Conservation (phyloP, 2,113 vertebrate species). For the Oreotrochilus melanogaster region DNA sequence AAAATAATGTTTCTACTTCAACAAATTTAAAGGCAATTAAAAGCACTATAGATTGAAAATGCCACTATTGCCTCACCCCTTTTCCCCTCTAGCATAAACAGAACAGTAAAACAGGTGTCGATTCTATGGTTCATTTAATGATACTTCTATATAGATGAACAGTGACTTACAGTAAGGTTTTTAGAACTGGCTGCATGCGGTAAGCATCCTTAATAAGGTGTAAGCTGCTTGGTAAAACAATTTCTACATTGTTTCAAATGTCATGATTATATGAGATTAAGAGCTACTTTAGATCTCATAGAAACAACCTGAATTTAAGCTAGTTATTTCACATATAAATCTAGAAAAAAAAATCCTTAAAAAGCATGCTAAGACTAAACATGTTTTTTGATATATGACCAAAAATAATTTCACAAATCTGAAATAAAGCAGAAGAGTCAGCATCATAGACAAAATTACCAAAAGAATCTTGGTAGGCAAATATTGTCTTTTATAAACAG, state of each 20-base stretch:
- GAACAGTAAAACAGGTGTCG: background rate
- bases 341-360: background rate
- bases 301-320: background rate
- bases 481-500: background rate
- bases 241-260: background rate
- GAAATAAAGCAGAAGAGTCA: background rate
- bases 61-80: background rate
- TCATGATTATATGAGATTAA: background rate
- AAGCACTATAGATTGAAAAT: background rate
- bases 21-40: background rate
- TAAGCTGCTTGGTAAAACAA: background rate
- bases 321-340: background rate
- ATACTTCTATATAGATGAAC: background rate
- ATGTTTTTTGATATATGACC: background rate
- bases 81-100: background rate
- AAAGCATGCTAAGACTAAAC: background rate
- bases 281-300: background rate
- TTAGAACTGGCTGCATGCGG: background rate
- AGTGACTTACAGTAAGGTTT: background rate
- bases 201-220: background rate
- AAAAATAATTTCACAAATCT: background rate
- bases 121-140: background rate
- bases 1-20: background rate
- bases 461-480: background rate
- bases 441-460: background rate